phyloP scores from a whole-genome alignment of 2,113 vertebrate genomes.

The Mirounga angustirostris region DNA sequence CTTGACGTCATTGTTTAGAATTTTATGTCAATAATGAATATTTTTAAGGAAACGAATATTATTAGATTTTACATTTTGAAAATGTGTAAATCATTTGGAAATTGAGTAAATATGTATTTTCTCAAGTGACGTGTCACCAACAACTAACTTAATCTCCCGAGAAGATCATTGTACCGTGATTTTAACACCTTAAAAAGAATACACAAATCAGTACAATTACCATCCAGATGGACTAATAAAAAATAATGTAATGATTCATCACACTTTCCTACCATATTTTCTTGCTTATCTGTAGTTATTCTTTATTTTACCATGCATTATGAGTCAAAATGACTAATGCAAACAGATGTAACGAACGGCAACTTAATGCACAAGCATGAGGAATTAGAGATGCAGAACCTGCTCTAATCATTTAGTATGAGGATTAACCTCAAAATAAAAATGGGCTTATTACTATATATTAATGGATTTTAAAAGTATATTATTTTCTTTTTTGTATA shows the following conservation, averaged over 20 bases:
- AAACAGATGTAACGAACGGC: conserved; percentile 53
- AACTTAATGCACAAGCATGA: conserved; percentile 48
- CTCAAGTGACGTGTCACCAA: background rate
- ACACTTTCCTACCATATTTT: background rate
- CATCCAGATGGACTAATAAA: background rate
- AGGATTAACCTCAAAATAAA: background rate
- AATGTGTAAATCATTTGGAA: background rate
- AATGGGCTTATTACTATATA: background rate
- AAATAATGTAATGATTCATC: conserved; percentile 57
- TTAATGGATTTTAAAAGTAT: background rate
- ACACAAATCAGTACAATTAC: conserved; percentile 11
- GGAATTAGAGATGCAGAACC: conserved; percentile 21
- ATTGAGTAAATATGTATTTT: conserved; percentile 18
- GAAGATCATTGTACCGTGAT: background rate
- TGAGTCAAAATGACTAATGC: conserved; percentile 69
- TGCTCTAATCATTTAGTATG: background rate
- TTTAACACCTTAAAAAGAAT: conserved; percentile 35
- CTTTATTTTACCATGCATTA: conserved; percentile 50
- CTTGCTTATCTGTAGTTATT: conserved; percentile 54
- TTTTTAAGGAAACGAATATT: background rate
- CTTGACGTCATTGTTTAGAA: background rate
- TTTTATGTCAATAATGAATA: background rate
- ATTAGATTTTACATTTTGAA: conserved; percentile 27
- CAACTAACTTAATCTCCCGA: conserved; percentile 4
- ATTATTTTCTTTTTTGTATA: background rate